These are phyloP conservation scores for Macropis europaea DNA, from an alignment of 2,888 invertebrate genomes.

Conservation along the genomic window DNA sequence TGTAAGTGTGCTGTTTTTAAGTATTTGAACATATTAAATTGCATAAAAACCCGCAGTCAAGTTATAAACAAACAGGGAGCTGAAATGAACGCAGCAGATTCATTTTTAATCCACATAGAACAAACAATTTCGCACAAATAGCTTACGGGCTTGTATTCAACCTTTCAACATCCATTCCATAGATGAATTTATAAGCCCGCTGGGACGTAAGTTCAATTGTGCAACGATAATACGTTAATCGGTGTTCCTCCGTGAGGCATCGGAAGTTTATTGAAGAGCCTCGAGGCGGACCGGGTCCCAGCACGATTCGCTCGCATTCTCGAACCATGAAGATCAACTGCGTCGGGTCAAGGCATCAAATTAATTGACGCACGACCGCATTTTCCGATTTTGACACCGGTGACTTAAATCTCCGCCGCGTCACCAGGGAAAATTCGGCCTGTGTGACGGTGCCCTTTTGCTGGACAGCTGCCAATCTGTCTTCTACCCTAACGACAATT, in stretches of 20 bases:
- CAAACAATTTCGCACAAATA: too few relatives aligned
- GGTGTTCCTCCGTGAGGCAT: neutral
- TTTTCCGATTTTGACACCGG: slow-evolving; percentile 16
- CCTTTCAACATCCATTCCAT: too few relatives aligned
- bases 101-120: too few relatives aligned
- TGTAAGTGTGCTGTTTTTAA: too few relatives aligned
- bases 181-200: too few relatives aligned
- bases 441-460: slow-evolving; percentile 10
- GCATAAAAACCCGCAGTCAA: too few relatives aligned
- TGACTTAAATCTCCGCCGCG: slow-evolving; percentile 35
- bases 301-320: neutral
- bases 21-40: too few relatives aligned
- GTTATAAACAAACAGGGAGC: too few relatives aligned
- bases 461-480: slow-evolving; percentile 37
- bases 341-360: slow-evolving; percentile 9
- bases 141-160: too few relatives aligned
- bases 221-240: neutral
- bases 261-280: neutral
- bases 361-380: slow-evolving; percentile 31
- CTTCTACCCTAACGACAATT: slow-evolving; percentile 10
- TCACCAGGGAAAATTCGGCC: slow-evolving; percentile 17
- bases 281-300: neutral
- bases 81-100: too few relatives aligned
- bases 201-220: too few relatives aligned
- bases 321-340: neutral